phyloP scores from a whole-genome alignment of 2,888 invertebrate genomes.

The Resseliella maxima region DNA sequence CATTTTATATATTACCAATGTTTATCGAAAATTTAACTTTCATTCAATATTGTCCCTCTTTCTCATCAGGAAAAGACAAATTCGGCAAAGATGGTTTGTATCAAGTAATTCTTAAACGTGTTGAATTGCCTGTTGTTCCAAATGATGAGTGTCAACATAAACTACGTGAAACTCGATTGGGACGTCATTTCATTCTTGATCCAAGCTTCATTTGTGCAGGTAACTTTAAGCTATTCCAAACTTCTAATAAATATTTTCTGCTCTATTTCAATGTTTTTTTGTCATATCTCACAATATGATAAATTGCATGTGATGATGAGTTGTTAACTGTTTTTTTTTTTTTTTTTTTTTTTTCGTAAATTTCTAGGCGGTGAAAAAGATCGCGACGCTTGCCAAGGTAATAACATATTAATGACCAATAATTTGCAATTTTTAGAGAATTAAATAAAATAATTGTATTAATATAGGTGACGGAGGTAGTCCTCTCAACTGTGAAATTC shows the following conservation, averaged over 20 bases:
- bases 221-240: too few species aligned
- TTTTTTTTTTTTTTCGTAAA: too few species aligned
- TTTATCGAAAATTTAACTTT: too few species aligned
- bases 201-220: conserved; percentile 81
- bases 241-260: too few species aligned
- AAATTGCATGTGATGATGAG: too few species aligned
- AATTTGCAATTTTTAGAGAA: not conserved
- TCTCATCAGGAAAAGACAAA: conserved; percentile 60
- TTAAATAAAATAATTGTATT: too few species aligned
- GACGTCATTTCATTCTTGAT: conserved; percentile 74
- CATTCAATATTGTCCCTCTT: too few species aligned
- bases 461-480: conserved; percentile 76
- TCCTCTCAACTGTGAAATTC: conserved; percentile 78
- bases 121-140: conserved; percentile 77
- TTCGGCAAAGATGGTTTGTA: conserved; percentile 68
- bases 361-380: conserved; percentile 79
- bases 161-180: conserved; percentile 75
- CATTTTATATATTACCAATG: not conserved
- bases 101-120: conserved; percentile 74
- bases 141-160: conserved; percentile 66
- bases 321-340: conserved; percentile 74
- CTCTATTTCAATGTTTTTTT: too few species aligned
- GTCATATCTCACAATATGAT: too few species aligned
- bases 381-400: conserved; percentile 62
- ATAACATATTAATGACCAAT: too few species aligned